Evolutionary conservation across 2,888 invertebrate species (phyloP).

Genomic region (Nemoura dubitans): DNA sequence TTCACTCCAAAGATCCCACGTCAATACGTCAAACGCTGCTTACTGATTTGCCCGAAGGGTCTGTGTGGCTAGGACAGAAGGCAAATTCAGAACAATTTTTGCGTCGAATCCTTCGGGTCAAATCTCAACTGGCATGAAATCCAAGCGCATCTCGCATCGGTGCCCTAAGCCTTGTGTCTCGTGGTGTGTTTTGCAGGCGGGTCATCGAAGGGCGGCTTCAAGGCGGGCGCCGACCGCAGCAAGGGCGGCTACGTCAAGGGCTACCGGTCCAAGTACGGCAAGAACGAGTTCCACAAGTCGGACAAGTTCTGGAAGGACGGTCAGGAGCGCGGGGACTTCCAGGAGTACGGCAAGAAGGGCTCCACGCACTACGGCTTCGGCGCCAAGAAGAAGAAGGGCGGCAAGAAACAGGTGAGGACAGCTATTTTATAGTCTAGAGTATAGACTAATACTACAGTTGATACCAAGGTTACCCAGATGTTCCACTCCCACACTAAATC

Average conservation of each 20-base stretch:
- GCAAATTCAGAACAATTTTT: too few relatives aligned
- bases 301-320: constrained; percentile 61
- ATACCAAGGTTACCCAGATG: background rate
- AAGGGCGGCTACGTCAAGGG: constrained; percentile 55
- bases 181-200: constrained; percentile 28
- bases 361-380: constrained; percentile 55
- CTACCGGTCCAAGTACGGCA: constrained; percentile 61
- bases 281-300: constrained; percentile 61
- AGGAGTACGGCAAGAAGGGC: constrained; percentile 58
- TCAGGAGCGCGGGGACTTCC: constrained; percentile 59
- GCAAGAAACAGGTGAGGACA: constrained; percentile 51
- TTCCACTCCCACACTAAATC: too few relatives aligned
- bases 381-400: constrained; percentile 52
- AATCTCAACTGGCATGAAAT: too few relatives aligned
- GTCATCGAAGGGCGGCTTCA: constrained; percentile 27
- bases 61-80: too few relatives aligned
- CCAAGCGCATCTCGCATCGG: too few relatives aligned
- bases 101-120: too few relatives aligned
- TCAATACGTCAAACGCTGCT: too few relatives aligned
- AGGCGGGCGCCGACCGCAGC: constrained; percentile 38
- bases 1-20: too few relatives aligned
- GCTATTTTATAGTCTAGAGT: background rate
- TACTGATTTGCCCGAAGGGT: too few relatives aligned
- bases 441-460: background rate
- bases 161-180: too few relatives aligned